These are phyloP conservation scores for Poecilus cupreus DNA, from an alignment of 2,888 invertebrate genomes.

Conservation along the genomic window DNA sequence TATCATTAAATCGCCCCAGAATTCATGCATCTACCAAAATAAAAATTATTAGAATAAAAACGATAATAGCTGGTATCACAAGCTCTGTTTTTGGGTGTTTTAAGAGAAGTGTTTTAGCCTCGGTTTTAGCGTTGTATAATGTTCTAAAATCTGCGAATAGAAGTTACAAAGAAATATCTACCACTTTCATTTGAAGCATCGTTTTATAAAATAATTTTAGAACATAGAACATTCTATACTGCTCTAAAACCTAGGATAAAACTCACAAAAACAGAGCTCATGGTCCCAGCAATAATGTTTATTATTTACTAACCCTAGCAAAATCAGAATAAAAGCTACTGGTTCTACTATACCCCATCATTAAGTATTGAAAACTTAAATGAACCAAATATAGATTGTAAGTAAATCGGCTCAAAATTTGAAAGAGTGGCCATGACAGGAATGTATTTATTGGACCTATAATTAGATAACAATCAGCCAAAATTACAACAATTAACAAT, in stretches of 20 bases:
- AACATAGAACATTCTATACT: too few species aligned
- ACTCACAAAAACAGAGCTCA: too few species aligned
- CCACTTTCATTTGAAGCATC: too few species aligned
- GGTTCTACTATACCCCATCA: background rate
- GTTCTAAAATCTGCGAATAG: too few species aligned
- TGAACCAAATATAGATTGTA: slow-evolving; percentile 38
- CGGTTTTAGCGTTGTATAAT: too few species aligned
- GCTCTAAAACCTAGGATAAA: too few species aligned
- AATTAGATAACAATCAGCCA: background rate
- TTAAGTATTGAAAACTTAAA: background rate
- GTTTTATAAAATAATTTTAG: too few species aligned
- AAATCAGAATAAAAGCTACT: background rate
- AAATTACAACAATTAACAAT: background rate
- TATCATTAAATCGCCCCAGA: slow-evolving; percentile 71
- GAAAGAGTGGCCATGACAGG: slow-evolving; percentile 25
- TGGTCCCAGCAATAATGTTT: too few species aligned
- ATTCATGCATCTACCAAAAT: slow-evolving; percentile 68
- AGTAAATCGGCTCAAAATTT: slow-evolving; percentile 20
- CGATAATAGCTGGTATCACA: too few species aligned
- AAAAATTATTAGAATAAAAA: slow-evolving; percentile 31
- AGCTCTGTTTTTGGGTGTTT: too few species aligned
- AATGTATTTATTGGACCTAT: slow-evolving; percentile 24
- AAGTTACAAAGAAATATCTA: too few species aligned
- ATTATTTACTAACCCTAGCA: background rate
- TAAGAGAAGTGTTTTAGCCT: too few species aligned